Evolutionary conservation across 1,140 invertebrate genomes (phyloP).

Genomic region (Ips nitidus): DNA sequence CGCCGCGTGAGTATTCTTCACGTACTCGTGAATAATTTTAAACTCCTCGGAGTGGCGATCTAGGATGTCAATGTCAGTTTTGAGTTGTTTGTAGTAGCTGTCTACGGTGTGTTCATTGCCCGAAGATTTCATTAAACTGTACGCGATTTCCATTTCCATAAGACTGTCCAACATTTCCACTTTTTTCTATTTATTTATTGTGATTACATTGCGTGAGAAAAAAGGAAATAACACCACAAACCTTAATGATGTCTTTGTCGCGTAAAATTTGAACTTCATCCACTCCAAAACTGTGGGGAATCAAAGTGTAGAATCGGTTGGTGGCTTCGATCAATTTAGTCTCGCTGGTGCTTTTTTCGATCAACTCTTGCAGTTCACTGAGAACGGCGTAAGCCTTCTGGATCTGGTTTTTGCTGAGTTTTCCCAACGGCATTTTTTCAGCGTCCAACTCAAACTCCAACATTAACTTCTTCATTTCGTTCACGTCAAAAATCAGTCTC

Average conservation of each 20-base stretch:
- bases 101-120: slow-evolving; percentile 73
- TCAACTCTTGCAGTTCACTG: slow-evolving; percentile 71
- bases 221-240: slow-evolving; percentile 38
- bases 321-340: slow-evolving; percentile 77
- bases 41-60: slow-evolving; percentile 75
- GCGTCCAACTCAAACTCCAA: slow-evolving; percentile 94
- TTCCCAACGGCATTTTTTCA: slow-evolving; percentile 95
- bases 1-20: slow-evolving; percentile 83
- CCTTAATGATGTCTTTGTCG: slow-evolving; percentile 73
- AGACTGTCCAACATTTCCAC: slow-evolving; percentile 90
- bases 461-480: slow-evolving; percentile 90
- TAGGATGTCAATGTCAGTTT: slow-evolving; percentile 77
- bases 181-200: slow-evolving; percentile 62
- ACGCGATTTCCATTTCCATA: slow-evolving; percentile 93
- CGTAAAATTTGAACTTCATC: slow-evolving; percentile 80
- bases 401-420: slow-evolving; percentile 91
- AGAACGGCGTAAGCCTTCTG: slow-evolving; percentile 82
- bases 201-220: background rate
- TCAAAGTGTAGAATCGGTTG: slow-evolving; percentile 81
- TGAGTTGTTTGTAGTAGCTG: slow-evolving; percentile 86
- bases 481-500: slow-evolving; percentile 86
- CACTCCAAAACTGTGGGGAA: slow-evolving; percentile 93
- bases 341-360: slow-evolving; percentile 57
- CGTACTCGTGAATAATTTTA: slow-evolving; percentile 72
- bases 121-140: slow-evolving; percentile 74